A percentile compares a stretch with the other conserved stretches of the same genome.
Evolutionary conservation across 2,113 vertebrate species (phyloP).

Genomic region (Lichenostomus cassidix): DNA sequence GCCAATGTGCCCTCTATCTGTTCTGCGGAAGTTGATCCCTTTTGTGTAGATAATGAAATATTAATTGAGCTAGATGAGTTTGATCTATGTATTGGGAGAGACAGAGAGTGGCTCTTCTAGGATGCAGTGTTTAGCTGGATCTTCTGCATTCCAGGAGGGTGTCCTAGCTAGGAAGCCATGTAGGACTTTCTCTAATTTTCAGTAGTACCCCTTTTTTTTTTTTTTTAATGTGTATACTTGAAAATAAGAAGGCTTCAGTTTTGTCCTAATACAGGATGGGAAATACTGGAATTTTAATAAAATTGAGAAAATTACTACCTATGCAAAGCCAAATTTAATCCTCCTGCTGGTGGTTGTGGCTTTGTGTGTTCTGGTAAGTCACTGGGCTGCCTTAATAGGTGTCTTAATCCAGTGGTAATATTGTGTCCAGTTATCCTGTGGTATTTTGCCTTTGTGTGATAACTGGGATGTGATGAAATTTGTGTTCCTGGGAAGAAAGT

Average conservation of each 20-base stretch:
- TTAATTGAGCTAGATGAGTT: constrained; percentile 35
- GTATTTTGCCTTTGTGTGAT: rapidly evolving
- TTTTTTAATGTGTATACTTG: rapidly evolving
- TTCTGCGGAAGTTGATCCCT: constrained; percentile 47
- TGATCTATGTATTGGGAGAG: constrained; percentile 10
- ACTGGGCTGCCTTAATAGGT: neutral
- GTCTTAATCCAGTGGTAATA: neutral
- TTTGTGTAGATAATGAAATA: constrained; percentile 61
- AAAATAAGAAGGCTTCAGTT: neutral
- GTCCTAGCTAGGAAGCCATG: neutral
- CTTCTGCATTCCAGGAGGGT: neutral
- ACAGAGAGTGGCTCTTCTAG: rapidly evolving
- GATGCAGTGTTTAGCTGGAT: neutral
- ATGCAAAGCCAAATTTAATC: rapidly evolving
- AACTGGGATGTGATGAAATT: neutral
- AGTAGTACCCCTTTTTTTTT: neutral
- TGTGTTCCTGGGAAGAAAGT: neutral
- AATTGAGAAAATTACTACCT: no score
- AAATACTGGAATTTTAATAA: rapidly evolving
- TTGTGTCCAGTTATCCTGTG: neutral
- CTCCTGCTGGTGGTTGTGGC: neutral
- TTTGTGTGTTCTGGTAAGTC: neutral
- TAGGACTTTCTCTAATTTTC: neutral
- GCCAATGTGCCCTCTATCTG: constrained; percentile 54
- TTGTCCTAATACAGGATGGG: neutral